Evolutionary conservation across 2,888 invertebrate species (phyloP).

Genomic region (Cryptocheilus praepositus): DNA sequence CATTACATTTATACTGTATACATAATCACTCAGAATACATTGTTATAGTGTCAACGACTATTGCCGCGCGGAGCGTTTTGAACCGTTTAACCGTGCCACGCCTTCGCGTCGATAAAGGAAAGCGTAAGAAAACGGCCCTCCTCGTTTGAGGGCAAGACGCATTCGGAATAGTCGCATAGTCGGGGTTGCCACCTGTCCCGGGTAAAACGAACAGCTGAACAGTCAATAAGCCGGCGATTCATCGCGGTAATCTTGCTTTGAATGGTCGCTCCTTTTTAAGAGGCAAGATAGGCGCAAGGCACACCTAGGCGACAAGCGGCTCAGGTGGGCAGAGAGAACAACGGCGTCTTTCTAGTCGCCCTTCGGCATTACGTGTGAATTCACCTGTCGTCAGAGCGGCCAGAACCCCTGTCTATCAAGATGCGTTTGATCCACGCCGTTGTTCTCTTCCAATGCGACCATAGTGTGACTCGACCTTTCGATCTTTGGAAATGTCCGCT

Average conservation of each 20-base stretch:
- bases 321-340: slow-evolving; percentile 17
- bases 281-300: slow-evolving; percentile 34
- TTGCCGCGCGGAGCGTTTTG: neutral
- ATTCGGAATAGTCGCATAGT: neutral
- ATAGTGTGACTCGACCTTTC: too few species aligned
- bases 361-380: slow-evolving; percentile 31
- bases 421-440: too few species aligned
- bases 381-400: slow-evolving; percentile 36
- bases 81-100: too few species aligned
- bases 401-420: neutral
- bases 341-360: slow-evolving; percentile 29
- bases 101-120: too few species aligned
- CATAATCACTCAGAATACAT: too few species aligned
- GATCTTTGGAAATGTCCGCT: too few species aligned
- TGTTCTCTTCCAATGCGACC: too few species aligned
- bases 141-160: neutral
- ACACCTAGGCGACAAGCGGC: slow-evolving; percentile 8
- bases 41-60: too few species aligned
- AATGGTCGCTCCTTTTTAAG: slow-evolving; percentile 45
- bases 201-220: slow-evolving; percentile 52
- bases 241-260: slow-evolving; percentile 57
- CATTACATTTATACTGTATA: too few species aligned
- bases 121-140: too few species aligned
- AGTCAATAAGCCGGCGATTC: slow-evolving; percentile 58
- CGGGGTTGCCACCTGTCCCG: slow-evolving; percentile 40